Evolutionary conservation across 2,888 invertebrate species (phyloP), one percentile per base, ranked within the genome.

Genomic region (Tetranychus piercei): DNA sequence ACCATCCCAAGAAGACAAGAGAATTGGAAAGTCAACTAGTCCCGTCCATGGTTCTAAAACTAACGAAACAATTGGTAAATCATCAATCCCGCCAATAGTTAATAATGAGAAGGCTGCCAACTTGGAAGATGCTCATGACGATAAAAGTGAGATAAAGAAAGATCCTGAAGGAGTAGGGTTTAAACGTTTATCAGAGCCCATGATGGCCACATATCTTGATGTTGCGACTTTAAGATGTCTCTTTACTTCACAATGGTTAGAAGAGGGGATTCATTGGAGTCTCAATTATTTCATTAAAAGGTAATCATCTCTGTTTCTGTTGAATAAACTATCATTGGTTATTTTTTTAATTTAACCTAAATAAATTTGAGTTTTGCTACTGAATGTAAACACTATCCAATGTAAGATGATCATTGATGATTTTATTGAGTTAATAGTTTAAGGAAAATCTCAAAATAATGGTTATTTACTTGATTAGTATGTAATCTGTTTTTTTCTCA

Each of bases 261-360:
- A 97, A 81, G 96, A 97, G 82, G 99, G 99, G 0, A 90, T 97
- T 15, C 92, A 91, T 82, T 99, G 99, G 99, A 94, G 94, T 18
- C 84, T 97, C 45, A 91, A 92, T 82, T 96, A 90, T 83, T 85
- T 93, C 77, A 91, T 91, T 80, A 91, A 92, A 81, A 88, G 93
- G 92, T 73, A 73, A 22, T 20, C 4, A 34, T 34, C 34, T 34
- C 1, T 34, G 34, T 34, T 34, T 34, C 34, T 34, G 34, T 34
- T 34, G 34, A 5, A 3, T 34, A 5, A 34, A 3, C 34, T 23
- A 34, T 34, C 34, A 34, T 4, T 34, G 5, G 34, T 34, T 34
- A 34, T 34, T 43, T n/a, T 1, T 44, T 44, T 72, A 15, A 44
- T 43, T 43, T 34, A 34, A 4, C 34, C 34, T 34, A 34, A 34